Base-by-base conservation (phyloP, 2,113 vertebrate genomes). In the Haemorhous mexicanus region DNA sequence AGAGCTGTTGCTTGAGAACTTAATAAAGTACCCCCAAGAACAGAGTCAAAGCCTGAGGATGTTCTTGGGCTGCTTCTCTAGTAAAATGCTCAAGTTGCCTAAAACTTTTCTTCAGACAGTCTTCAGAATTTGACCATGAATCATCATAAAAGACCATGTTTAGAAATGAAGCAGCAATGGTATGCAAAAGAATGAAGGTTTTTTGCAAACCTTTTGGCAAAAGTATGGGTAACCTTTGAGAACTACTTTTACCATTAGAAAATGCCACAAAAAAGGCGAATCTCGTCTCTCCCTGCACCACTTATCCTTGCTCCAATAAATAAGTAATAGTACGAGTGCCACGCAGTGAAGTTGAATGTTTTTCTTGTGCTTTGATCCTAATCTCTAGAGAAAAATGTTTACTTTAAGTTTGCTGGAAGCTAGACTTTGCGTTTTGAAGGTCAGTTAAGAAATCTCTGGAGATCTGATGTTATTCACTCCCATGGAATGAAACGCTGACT, bases 401-500 rank as follows among this genome's bases (percentile, higher is more conserved):
- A 91, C 92, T 92, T 95, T 80, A 92, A 94, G 92, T 96, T 97
- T 95, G 94, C 96, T 98, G 91, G 94, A 96, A 97, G 96, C 93
- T 94, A 91, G 88, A 93, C 87, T 87, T 96, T 28, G 80, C 95
- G 76, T 96, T 96, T 96, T 96, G 84, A 95, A 96, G 95, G 97
- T 98, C 96, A 90, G 88, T 68, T 92, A 63, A 72, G 55, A 97
- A 97, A 72, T 96, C 97, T 97, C 97, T 87, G 61, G 96, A 96
- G 98, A 94, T 68, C 75, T 91, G 84, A 81, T 82, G 72, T 76
- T 95, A 78, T 93, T 90, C 69, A 95, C 86, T 97, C 97, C 94
- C 97, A 95, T 95, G 97, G 97, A 97, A 96, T 59, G 90, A 96
- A 97, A 95, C 10, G 84, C 97, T 97, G 97, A 97, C 84, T 94